Evolutionary conservation across 2,797 vertebrate genomes (phyloP), one percentile per base, ranked within the genome.

Genomic region (Falco naumanni): DNA sequence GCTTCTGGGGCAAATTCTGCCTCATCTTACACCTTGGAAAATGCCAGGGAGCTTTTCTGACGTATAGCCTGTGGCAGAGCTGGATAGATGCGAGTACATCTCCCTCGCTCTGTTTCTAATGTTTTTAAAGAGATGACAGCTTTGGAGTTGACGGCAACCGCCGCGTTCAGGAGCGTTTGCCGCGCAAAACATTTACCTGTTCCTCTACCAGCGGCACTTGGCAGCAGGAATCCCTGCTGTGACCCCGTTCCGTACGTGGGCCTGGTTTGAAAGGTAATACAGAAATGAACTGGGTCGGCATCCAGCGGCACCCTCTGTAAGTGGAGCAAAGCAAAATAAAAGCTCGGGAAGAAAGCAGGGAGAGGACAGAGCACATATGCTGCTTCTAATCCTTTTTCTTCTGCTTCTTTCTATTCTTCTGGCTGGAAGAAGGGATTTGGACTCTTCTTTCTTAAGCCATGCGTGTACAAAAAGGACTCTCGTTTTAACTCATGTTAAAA

Each of bases 341-440:
- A 87, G 47, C 87, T 85, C 59, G 60, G 64, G 43, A 54, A 93
- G 79, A 78, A 91, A 95, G 92, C 25, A 37, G 82, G 79, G 61
- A 63, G 85, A 63, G 85, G 87, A 93, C 61, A 83, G 86, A 95
- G 86, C 75, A 63, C 13, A 78, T 80, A 65, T 71, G 68, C 75
- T 85, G 68, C 72, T 90, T 91, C 84, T 96, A 93, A 96, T 96
- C 96, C 93, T 94, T 94, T 96, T 92, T 89, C 93, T 93, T 89
- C 70, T 84, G 84, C 87, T 86, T 89, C 92, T 81, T 84, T 91
- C 89, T 81, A 16, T 84, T 96, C 60, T 86, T 84, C 61, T 91
- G 69, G 64, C 93, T 95, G 61, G 87, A 88, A 92, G 93, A 93
- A 85, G 81, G 93, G 95, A 95, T 96, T 97, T 97, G 84, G 89